These are phyloP conservation scores for Drosophila prostipennis DNA, from an alignment of 2,888 invertebrate genomes.

Conservation along the genomic window DNA sequence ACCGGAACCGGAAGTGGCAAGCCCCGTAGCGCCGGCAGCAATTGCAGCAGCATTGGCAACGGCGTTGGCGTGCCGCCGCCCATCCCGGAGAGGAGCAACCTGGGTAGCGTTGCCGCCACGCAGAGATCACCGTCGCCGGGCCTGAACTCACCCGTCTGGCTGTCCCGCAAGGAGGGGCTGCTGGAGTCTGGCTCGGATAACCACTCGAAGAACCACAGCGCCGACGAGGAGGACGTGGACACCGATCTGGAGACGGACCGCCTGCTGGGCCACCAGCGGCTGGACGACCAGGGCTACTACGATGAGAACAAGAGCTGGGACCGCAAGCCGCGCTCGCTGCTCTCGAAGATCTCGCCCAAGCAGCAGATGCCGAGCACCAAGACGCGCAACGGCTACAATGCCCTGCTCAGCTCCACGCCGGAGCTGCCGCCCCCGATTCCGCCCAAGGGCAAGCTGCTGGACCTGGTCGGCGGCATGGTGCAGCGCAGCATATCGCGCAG, in stretches of 20 bases:
- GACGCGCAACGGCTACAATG: slow-evolving; percentile 83
- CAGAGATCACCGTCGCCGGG: slow-evolving; percentile 82
- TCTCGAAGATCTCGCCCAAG: slow-evolving; percentile 84
- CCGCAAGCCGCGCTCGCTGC: slow-evolving; percentile 81
- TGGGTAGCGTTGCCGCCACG: neutral
- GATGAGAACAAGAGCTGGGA: slow-evolving; percentile 89
- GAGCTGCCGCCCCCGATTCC: slow-evolving; percentile 83
- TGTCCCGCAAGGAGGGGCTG: slow-evolving; percentile 86
- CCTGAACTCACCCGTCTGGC: slow-evolving; percentile 88
- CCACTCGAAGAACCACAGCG: slow-evolving; percentile 88
- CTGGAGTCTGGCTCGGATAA: slow-evolving; percentile 84
- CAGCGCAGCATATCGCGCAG: slow-evolving; percentile 74
- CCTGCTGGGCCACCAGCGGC: slow-evolving; percentile 95
- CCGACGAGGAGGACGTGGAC: slow-evolving; percentile 93
- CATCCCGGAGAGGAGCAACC: slow-evolving; percentile 80
- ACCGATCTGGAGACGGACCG: slow-evolving; percentile 99
- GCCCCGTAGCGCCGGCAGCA: slow-evolving; percentile 52
- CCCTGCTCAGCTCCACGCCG: slow-evolving; percentile 83
- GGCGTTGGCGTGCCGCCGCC: slow-evolving; percentile 71
- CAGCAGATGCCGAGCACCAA: slow-evolving; percentile 81
- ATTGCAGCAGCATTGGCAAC: slow-evolving; percentile 52
- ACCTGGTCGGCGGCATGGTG: slow-evolving; percentile 60
- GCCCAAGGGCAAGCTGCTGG: slow-evolving; percentile 81
- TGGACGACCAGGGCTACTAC: slow-evolving; percentile 96
- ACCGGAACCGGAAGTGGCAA: slow-evolving; percentile 29